Evolutionary conservation across 2,113 vertebrate genomes (phyloP).

Genomic region (Callionymus lyra): DNA sequence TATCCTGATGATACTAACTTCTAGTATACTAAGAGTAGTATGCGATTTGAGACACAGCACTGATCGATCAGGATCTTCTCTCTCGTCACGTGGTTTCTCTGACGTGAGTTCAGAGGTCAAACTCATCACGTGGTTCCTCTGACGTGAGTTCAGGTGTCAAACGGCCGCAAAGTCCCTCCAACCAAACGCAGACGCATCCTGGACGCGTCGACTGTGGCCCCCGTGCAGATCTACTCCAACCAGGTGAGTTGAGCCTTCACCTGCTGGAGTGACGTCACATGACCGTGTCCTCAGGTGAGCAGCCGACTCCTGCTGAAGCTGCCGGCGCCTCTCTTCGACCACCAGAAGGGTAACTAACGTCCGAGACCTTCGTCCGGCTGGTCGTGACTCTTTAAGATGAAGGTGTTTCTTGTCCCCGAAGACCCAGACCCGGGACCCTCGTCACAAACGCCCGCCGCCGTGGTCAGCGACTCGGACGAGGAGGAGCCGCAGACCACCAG

Average conservation of each 20-base stretch:
- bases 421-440: conserved; percentile 1
- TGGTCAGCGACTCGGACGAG: conserved; percentile 56
- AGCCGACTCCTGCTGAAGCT: conserved; percentile 49
- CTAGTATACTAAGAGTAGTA: too few species aligned
- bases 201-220: conserved; percentile 43
- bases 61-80: too few species aligned
- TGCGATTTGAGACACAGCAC: too few species aligned
- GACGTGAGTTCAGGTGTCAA: conserved; percentile 16
- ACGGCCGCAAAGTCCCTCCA: conserved; percentile 14
- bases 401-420: conserved; percentile 5
- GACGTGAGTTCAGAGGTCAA: too few species aligned
- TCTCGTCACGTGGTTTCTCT: too few species aligned
- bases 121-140: too few species aligned
- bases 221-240: conserved; percentile 63
- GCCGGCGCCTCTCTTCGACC: neutral
- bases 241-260: too few species aligned
- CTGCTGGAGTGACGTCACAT: neutral
- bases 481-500: conserved; percentile 19
- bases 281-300: conserved; percentile 48
- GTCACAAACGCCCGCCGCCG: neutral
- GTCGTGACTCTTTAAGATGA: neutral
- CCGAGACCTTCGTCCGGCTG: neutral
- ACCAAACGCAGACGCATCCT: conserved; percentile 62
- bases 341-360: conserved; percentile 30
- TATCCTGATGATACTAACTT: too few species aligned